Conservation (phyloP, 2,797 vertebrate species). For the Sebastes minor region DNA sequence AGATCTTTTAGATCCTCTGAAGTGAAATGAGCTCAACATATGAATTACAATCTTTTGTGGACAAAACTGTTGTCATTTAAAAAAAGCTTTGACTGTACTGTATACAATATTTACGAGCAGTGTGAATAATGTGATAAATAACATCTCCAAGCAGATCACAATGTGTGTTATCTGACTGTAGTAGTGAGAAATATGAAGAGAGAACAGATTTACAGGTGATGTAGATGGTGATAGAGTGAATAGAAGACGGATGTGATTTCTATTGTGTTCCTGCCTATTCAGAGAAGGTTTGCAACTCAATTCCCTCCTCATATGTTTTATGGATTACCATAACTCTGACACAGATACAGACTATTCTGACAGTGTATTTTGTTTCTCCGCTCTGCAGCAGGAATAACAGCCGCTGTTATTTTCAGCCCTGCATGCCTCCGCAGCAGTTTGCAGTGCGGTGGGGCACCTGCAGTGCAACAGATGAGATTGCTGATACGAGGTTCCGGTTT, state of each 20-base stretch:
- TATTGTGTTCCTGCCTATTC: constrained; percentile 14
- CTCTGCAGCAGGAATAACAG: constrained; percentile 28
- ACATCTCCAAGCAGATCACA: background rate
- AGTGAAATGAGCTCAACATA: background rate
- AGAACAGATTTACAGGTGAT: constrained; percentile 10
- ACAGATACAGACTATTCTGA: constrained; percentile 50
- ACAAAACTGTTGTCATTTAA: background rate
- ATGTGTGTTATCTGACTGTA: background rate
- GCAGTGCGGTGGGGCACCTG: constrained; percentile 45
- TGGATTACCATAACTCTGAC: constrained; percentile 56
- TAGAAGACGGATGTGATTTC: constrained; percentile 34
- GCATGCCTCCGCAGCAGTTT: constrained; percentile 35
- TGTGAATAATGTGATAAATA: constrained; percentile 2
- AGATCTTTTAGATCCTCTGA: background rate
- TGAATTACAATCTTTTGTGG: background rate
- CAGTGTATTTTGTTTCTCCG: constrained; percentile 45
- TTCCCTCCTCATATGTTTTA: constrained; percentile 52
- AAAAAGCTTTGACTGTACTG: background rate
- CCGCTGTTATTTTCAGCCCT: constrained; percentile 45
- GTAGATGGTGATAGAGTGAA: constrained; percentile 2
- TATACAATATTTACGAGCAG: background rate
- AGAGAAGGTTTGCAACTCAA: constrained; percentile 15
- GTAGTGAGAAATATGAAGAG: background rate
- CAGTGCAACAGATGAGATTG: constrained; percentile 65
- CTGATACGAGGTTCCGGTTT: constrained; percentile 53